These are phyloP conservation scores for Corvus hawaiiensis DNA, from an alignment of 2,113 vertebrate species.

Conservation along the genomic window DNA sequence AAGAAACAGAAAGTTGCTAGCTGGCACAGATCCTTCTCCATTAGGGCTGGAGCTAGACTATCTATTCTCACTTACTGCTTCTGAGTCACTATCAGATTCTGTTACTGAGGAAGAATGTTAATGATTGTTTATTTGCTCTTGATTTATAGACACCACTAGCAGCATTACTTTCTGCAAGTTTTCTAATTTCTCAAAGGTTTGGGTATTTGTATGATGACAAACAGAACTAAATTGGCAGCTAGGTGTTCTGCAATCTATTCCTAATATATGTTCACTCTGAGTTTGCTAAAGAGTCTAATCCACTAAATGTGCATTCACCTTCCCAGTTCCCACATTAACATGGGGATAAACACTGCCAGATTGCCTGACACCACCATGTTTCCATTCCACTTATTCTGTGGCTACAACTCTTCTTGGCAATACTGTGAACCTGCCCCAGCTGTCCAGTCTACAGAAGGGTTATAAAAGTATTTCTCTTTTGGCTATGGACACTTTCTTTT, in stretches of 20 bases:
- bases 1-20: conserved; percentile 21
- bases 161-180: not conserved
- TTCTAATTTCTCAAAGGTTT: conserved; percentile 6
- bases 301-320: not conserved
- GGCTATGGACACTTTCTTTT: not conserved
- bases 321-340: not conserved
- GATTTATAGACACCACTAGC: not conserved
- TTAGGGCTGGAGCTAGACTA: conserved; percentile 5
- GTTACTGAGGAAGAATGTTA: conserved; percentile 22
- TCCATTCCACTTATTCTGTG: not conserved
- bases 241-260: not conserved
- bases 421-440: not conserved
- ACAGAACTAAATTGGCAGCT: not conserved
- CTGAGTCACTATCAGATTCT: conserved; percentile 14
- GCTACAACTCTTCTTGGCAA: not conserved
- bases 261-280: not conserved
- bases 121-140: conserved; percentile 11
- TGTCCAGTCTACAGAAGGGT: conserved; percentile 1
- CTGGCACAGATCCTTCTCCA: conserved; percentile 4
- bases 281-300: not conserved
- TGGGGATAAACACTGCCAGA: not conserved
- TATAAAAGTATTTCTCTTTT: not conserved
- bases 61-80: not conserved
- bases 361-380: not conserved
- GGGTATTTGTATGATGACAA: not conserved